These are phyloP conservation scores for Carapus acus DNA, from an alignment of 2,797 vertebrate genomes.

Conservation along the genomic window DNA sequence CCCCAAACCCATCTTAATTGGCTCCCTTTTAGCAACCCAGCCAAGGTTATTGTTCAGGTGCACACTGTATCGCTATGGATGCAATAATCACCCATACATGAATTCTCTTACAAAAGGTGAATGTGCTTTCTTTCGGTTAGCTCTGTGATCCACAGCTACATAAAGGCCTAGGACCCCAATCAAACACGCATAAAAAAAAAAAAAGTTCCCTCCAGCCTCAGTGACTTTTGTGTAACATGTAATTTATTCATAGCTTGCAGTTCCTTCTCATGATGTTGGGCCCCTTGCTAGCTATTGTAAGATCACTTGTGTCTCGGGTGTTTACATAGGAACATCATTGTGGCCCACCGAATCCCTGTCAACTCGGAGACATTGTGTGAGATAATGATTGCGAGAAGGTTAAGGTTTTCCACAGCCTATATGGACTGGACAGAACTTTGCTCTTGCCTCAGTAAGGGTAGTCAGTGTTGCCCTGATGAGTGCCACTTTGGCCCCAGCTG, in stretches of 20 bases:
- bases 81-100: slow-evolving; percentile 51
- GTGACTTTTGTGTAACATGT: slow-evolving; percentile 34
- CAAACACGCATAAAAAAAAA: slow-evolving; percentile 14
- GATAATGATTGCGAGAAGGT: slow-evolving; percentile 11
- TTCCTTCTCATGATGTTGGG: slow-evolving; percentile 41
- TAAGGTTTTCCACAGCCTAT: slow-evolving; percentile 27
- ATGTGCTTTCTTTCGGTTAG: slow-evolving; percentile 43
- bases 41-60: slow-evolving; percentile 69
- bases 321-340: slow-evolving; percentile 53
- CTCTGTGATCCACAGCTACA: slow-evolving; percentile 33
- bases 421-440: slow-evolving; percentile 40
- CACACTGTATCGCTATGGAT: slow-evolving; percentile 67
- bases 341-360: slow-evolving; percentile 44
- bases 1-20: slow-evolving; percentile 66
- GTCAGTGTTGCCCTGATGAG: slow-evolving; percentile 64
- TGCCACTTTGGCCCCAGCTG: slow-evolving; percentile 55
- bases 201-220: slow-evolving; percentile 15
- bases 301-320: slow-evolving; percentile 29
- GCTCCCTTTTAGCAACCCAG: slow-evolving; percentile 62
- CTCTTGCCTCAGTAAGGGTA: slow-evolving; percentile 57
- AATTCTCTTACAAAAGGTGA: slow-evolving; percentile 61
- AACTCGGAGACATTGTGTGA: slow-evolving; percentile 31
- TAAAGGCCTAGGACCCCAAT: slow-evolving; percentile 39
- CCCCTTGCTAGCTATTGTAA: slow-evolving; percentile 40
- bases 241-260: slow-evolving; percentile 43